Evolutionary conservation across 2,888 invertebrate genomes (phyloP).

Genomic region (Nephrotoma appendiculata): DNA sequence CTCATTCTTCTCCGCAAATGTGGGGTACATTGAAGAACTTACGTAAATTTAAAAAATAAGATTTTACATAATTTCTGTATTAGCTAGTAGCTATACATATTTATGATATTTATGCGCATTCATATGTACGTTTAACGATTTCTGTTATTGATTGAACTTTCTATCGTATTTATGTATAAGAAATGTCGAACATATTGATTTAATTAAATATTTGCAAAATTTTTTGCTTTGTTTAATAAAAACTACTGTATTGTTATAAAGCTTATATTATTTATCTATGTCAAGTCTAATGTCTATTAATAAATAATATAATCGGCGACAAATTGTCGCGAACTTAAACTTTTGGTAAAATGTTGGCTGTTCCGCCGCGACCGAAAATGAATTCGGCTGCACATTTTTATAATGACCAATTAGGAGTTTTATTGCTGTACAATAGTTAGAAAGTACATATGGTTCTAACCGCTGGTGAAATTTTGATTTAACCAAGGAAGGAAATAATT

Average conservation of each 20-base stretch:
- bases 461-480: background rate
- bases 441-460: background rate
- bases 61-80: background rate
- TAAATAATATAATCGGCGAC: background rate
- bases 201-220: background rate
- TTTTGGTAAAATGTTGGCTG: background rate
- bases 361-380: background rate
- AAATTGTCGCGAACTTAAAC: background rate
- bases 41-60: background rate
- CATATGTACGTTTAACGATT: background rate
- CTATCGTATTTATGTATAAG: background rate
- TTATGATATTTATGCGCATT: background rate
- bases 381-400: background rate
- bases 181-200: background rate
- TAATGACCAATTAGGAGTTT: background rate
- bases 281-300: background rate
- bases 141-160: background rate
- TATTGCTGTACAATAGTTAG: background rate
- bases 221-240: background rate
- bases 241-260: background rate
- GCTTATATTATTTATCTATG: background rate
- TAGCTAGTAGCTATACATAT: background rate
- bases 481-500: background rate
- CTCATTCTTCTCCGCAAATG: background rate
- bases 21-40: background rate